Base-by-base conservation (phyloP, 1,140 invertebrate species). In the Orius insidiosus region DNA sequence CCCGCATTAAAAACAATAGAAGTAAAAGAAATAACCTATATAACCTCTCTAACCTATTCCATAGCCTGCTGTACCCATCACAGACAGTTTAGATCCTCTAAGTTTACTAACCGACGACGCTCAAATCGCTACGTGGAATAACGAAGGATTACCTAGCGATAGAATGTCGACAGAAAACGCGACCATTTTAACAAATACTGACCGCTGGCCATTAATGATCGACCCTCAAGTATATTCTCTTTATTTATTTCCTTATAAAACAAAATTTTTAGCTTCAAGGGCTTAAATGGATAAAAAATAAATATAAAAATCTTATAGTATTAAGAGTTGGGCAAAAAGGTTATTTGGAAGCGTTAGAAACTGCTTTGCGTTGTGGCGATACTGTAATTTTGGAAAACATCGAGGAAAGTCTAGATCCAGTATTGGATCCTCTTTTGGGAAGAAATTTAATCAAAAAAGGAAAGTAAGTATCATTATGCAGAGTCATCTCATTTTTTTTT, bases 91-190 rank as follows among this genome's bases (percentile, higher is more conserved):
- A 13, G 89, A 95, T 69, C 85, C 87, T 2, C 62, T 96, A 2
- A 68, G 77, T 1, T 65, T 96, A 52, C 63, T 96, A 11, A 94
- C 89, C 6, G 87, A 96, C 67, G 89, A 94, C 60, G 92, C 90
- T 0, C 79, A 81, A 55, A 84, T 96, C 50, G 90, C 92, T 6
- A 74, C 78, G 53, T 96, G 93, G 92, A 89, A 93, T 56, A 96
- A 96, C 62, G 87, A 90, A 65, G 88, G 90, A 5, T 62, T 97
- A 33, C 92, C 93, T 4, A 89, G 85, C 49, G 93, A 96, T 61
- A 69, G 85, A 45, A 94, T 96, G 88, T 95, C 89, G 3, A 92
- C 87, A 18, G 90, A 96, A 67, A 97, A 97, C 66, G 93, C 92
- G 6, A 92, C 89, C 0, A 94, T 97, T 58, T 64, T 96, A 13